Conservation (phyloP, 2,113 vertebrate species). For the Psittacula cyanocephala region DNA sequence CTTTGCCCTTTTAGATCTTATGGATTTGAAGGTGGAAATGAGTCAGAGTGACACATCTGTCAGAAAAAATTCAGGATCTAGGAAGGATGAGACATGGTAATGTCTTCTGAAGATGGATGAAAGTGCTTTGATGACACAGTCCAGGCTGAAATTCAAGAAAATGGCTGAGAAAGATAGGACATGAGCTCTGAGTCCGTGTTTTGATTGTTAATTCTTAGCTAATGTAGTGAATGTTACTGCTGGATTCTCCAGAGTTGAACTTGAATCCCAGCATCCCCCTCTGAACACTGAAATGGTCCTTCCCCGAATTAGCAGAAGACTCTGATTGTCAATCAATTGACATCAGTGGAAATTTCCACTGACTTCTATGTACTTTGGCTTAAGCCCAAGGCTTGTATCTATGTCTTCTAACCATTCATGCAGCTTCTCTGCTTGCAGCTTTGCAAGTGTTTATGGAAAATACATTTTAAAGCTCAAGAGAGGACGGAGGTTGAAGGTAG, state of each 20-base stretch:
- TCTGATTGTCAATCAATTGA: not conserved
- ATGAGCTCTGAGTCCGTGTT: not conserved
- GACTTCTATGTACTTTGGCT: not conserved
- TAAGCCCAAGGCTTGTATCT: not conserved
- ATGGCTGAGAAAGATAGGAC: not conserved
- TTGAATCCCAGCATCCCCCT: not conserved
- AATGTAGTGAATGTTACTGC: not conserved
- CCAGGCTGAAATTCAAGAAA: not conserved
- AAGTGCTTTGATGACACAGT: not conserved
- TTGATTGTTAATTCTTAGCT: not conserved
- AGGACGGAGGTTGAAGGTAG: not conserved
- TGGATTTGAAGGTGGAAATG: not conserved
- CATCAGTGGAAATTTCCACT: conserved; percentile 52
- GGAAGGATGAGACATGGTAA: not conserved
- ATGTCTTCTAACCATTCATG: not conserved
- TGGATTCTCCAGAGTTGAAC: not conserved
- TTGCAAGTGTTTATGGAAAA: not conserved
- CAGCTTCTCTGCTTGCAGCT: not conserved
- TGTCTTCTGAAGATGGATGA: not conserved
- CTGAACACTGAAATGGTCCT: not conserved
- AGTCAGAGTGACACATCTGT: not conserved
- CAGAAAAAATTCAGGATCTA: not conserved
- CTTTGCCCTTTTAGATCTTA: not conserved
- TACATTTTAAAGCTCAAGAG: not conserved
- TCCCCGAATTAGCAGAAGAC: not conserved